Evolutionary conservation across 2,797 vertebrate genomes (phyloP).

Genomic region (Acanthornis magna): DNA sequence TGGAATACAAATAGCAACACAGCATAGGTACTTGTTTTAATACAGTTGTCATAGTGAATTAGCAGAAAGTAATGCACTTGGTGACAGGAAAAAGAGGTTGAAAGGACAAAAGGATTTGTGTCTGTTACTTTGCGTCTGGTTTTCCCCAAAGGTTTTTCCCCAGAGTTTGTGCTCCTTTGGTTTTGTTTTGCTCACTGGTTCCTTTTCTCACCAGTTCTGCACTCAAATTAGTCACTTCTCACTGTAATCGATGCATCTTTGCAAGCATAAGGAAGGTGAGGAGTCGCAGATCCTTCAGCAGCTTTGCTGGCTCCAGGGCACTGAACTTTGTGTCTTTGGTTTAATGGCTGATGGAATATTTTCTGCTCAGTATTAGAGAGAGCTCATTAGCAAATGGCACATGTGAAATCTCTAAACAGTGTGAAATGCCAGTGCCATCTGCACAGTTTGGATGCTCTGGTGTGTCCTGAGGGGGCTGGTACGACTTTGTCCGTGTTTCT

Average conservation of each 20-base stretch:
- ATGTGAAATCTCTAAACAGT: not conserved
- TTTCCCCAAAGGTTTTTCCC: not conserved
- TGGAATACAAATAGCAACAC: not conserved
- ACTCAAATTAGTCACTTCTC: not conserved
- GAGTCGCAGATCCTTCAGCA: not conserved
- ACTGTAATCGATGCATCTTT: not conserved
- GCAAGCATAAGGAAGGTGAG: not conserved
- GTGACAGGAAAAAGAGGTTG: not conserved
- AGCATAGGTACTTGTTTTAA: not conserved
- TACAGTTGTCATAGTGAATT: not conserved
- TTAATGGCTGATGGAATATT: not conserved
- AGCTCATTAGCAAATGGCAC: slow-evolving; percentile 33
- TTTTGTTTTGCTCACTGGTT: not conserved
- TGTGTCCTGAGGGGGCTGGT: not conserved
- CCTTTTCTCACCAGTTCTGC: not conserved
- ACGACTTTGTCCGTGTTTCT: not conserved
- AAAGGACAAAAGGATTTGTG: not conserved
- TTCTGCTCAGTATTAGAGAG: not conserved
- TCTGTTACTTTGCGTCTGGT: accelerated
- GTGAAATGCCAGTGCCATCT: slow-evolving; percentile 38
- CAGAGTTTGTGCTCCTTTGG: not conserved
- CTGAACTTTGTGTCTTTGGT: not conserved
- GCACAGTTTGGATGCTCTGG: not conserved
- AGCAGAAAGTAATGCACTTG: not conserved
- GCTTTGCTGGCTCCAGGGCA: not conserved